These are phyloP conservation scores for Phasia obesa DNA, from an alignment of 2,888 invertebrate genomes.

Conservation along the genomic window DNA sequence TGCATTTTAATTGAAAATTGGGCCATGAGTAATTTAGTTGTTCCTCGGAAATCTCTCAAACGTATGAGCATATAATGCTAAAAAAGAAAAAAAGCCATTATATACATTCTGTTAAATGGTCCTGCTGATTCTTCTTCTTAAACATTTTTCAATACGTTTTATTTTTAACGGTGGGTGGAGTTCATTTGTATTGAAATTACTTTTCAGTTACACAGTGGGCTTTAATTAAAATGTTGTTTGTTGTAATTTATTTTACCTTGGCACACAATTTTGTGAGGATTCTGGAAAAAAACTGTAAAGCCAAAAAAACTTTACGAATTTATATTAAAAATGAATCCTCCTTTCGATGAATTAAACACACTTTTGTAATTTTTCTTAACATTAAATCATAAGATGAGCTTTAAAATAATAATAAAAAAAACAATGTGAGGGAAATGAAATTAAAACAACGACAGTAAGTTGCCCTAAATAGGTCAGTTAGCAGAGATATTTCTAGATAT, in stretches of 20 bases:
- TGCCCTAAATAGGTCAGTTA: constrained; percentile 26
- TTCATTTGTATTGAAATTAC: constrained; percentile 73
- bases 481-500: not conserved
- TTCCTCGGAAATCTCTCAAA: constrained; percentile 53
- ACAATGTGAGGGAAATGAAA: not conserved
- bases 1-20: constrained; percentile 76
- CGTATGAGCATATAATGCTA: constrained; percentile 22
- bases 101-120: constrained; percentile 51
- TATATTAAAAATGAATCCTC: constrained; percentile 34
- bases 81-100: constrained; percentile 40
- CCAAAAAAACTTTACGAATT: not conserved
- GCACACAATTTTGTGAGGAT: constrained; percentile 67
- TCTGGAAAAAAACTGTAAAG: constrained; percentile 2
- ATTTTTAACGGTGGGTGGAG: constrained; percentile 72
- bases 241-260: constrained; percentile 69
- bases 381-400: constrained; percentile 30
- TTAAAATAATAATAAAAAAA: not conserved
- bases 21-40: constrained; percentile 74
- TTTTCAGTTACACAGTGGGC: constrained; percentile 71
- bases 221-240: constrained; percentile 71
- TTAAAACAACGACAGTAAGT: not conserved
- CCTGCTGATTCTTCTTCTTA: constrained; percentile 52
- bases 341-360: constrained; percentile 47
- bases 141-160: constrained; percentile 53
- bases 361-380: constrained; percentile 56